Conservation (phyloP, 2,888 invertebrate species). For the Cartodere bifasciata region DNA sequence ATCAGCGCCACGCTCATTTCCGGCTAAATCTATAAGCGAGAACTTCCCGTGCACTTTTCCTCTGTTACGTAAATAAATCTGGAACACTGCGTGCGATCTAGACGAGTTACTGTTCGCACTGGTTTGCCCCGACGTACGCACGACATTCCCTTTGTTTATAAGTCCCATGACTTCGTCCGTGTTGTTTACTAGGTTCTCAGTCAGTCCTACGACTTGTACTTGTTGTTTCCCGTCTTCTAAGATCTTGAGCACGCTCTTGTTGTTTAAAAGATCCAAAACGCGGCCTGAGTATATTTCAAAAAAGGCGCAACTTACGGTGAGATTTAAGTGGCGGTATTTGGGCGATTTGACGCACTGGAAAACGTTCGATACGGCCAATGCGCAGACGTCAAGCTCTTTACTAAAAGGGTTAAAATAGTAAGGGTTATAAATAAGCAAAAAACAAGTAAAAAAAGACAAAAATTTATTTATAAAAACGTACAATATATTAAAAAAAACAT, state of each 20-base stretch:
- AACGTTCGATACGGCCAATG: slow-evolving; percentile 91
- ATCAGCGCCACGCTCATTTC: slow-evolving; percentile 97
- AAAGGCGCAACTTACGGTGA: slow-evolving; percentile 87
- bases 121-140: slow-evolving; percentile 91
- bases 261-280: slow-evolving; percentile 79
- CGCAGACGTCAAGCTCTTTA: slow-evolving; percentile 95
- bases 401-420: slow-evolving; percentile 2
- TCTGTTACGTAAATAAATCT: slow-evolving; percentile 74
- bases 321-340: slow-evolving; percentile 71
- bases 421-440: not conserved
- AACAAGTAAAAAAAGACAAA: too few species aligned
- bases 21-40: slow-evolving; percentile 92
- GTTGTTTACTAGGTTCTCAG: slow-evolving; percentile 79
- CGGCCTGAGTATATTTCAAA: slow-evolving; percentile 99
- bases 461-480: not conserved
- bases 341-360: slow-evolving; percentile 68
- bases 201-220: slow-evolving; percentile 92
- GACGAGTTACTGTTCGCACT: slow-evolving; percentile 97
- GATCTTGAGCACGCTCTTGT: slow-evolving; percentile 86
- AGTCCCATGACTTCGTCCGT: slow-evolving; percentile 88
- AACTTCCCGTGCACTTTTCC: slow-evolving; percentile 90
- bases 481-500: not conserved
- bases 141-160: slow-evolving; percentile 79
- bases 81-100: slow-evolving; percentile 97
- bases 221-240: slow-evolving; percentile 96